These are phyloP conservation scores for Copidosoma floridanum DNA, from an alignment of 1,140 invertebrate species.

Conservation along the genomic window DNA sequence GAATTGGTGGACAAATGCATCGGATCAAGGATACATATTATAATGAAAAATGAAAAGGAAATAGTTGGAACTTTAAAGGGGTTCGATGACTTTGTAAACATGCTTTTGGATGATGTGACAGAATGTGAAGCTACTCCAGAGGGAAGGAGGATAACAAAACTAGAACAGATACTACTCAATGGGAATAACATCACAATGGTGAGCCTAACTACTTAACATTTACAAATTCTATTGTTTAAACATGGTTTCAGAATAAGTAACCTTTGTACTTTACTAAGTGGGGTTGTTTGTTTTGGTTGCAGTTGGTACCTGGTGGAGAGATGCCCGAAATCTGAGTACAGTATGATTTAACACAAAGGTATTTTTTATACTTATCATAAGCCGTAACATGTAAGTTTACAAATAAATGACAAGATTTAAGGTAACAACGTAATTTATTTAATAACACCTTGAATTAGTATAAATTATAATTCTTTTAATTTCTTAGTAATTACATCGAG, in stretches of 20 bases:
- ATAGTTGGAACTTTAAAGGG: conserved; percentile 96
- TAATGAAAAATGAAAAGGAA: conserved; percentile 99
- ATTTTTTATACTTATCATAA: conserved; percentile 9
- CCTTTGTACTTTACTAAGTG: conserved; percentile 11
- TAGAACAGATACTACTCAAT: conserved; percentile 97
- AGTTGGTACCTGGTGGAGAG: conserved; percentile 70
- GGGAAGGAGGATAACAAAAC: conserved; percentile 91
- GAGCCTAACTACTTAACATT: conserved; percentile 22
- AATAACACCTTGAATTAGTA: neutral
- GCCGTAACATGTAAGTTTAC: conserved; percentile 11
- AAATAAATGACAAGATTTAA: conserved; percentile 23
- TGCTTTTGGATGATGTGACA: conserved; percentile 90
- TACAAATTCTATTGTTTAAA: conserved; percentile 17
- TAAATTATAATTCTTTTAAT: conserved; percentile 29
- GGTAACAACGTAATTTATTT: conserved; percentile 25
- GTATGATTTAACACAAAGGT: conserved; percentile 6
- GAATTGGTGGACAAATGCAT: conserved; percentile 99
- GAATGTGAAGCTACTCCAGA: conserved; percentile 96
- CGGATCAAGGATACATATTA: conserved; percentile 97
- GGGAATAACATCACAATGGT: conserved; percentile 99
- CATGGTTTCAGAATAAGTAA: conserved; percentile 22
- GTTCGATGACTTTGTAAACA: conserved; percentile 99
- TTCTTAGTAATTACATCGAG: conserved; percentile 30
- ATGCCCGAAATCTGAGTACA: conserved; percentile 61
- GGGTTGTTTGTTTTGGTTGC: conserved; percentile 37